Evolutionary conservation across 2,888 invertebrate genomes (phyloP), one percentile per base, ranked within the genome.

Genomic region (Leptinotarsa peninsularis): DNA sequence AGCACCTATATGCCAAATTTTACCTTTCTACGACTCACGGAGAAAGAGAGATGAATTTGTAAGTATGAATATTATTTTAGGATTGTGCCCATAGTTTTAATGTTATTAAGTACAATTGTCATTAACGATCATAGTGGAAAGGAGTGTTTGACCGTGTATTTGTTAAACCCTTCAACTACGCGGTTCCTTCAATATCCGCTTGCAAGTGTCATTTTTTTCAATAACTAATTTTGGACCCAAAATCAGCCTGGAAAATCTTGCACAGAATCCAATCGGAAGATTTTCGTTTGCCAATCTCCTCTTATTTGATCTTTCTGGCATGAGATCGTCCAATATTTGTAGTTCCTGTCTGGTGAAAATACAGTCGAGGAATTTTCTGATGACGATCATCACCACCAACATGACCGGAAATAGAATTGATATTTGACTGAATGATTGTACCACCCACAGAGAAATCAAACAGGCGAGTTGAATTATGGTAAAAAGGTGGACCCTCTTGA

Each of bases 331-430:
- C 79, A 99, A 90, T 85, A 98, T 98, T 89, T 97, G 97, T 85
- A 99, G 89, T 88, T 99, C 98, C 68, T 97, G 91, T 82, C 96
- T 93, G 0, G 97, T 96, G 89, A 98, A 99, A 77, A 97, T 88
- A 76, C 95, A 91, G 87, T 99, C 98, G 85, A 99, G 89, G 0
- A 94, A 90, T 89, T 98, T 98, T 75, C 99, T 91, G 80, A 98
- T 96, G 13, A 96, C 97, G 84, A 98, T 97, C 95, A 99, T 98
- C 23, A 98, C 97, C 67, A 98, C 96, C 86, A 98, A 91, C 98
- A 99, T 98, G 78, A 99, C 89, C 7, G 99, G 98, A 90, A 99
- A 99, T 49, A 96, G 91, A 81, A 99, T 99, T 21, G 98, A 98
- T 15, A 97, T 98, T 76, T 90, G 88, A 73, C 95, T 95, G 89